These are phyloP conservation scores for Palythoa caribaeorum DNA, from an alignment of 92 coral and sea anemone species.

Conservation along the genomic window DNA sequence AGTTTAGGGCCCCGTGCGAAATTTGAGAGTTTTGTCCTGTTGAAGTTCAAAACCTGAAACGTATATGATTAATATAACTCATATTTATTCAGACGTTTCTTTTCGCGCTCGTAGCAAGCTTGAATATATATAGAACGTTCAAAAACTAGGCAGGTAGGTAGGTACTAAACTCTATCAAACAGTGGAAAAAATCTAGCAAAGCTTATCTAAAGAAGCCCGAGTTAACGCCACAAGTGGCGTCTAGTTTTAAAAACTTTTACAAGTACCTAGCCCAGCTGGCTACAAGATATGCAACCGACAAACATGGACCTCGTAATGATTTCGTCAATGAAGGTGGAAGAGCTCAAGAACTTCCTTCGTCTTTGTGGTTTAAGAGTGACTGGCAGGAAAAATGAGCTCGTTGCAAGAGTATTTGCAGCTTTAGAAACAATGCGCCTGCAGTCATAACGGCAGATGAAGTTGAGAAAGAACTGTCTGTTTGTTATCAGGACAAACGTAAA, in stretches of 20 bases:
- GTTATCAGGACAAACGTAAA: conserved; percentile 47
- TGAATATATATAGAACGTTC: too few relatives aligned
- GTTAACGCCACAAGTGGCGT: too few relatives aligned
- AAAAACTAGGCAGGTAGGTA: too few relatives aligned
- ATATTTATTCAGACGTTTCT: too few relatives aligned
- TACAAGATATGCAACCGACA: conserved; percentile 13
- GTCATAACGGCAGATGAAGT: conserved; percentile 58
- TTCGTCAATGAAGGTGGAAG: conserved; percentile 53
- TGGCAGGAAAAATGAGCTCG: conserved; percentile 61
- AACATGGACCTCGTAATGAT: conserved; percentile 52
- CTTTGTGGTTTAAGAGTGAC: conserved; percentile 48
- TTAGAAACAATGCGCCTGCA: conserved; percentile 53
- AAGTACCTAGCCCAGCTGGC: conserved; percentile 39
- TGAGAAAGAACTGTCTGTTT: conserved; percentile 44
- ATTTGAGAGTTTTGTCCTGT: too few relatives aligned
- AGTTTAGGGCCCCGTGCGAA: too few relatives aligned
- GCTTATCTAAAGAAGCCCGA: too few relatives aligned
- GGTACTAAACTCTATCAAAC: too few relatives aligned
- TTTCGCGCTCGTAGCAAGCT: too few relatives aligned
- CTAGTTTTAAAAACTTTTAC: conserved; percentile 18
- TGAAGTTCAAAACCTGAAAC: too few relatives aligned
- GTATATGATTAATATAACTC: too few relatives aligned
- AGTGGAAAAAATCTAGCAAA: too few relatives aligned
- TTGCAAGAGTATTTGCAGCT: conserved; percentile 59
- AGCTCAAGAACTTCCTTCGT: conserved; percentile 58